A percentile compares a stretch with the other conserved stretches of the same genome.
Evolutionary conservation across 1,140 invertebrate genomes (phyloP).

Genomic region (Drosophila nannoptera): DNA sequence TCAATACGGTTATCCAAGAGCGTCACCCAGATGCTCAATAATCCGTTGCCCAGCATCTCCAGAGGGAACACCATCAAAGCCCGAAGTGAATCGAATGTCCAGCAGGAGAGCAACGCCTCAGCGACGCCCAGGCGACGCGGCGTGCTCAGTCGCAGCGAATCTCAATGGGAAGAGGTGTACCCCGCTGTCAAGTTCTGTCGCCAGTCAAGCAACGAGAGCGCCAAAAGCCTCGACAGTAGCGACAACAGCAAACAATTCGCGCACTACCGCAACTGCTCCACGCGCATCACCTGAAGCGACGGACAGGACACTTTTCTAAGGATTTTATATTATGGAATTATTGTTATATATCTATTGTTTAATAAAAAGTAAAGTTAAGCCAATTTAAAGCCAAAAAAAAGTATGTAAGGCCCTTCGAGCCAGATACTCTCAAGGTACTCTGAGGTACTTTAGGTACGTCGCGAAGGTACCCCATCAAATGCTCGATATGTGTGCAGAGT

Average conservation of each 20-base stretch:
- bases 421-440: too few relatives aligned
- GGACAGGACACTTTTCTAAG: neutral
- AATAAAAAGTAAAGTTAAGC: neutral
- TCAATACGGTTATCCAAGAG: conserved; percentile 72
- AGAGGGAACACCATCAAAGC: conserved; percentile 12
- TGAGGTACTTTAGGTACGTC: too few relatives aligned
- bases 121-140: conserved; percentile 52
- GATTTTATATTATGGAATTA: conserved; percentile 4
- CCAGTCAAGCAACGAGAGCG: conserved; percentile 52
- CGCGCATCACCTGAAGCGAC: conserved; percentile 58
- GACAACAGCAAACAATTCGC: conserved; percentile 46
- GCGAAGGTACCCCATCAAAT: too few relatives aligned
- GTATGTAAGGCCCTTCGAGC: too few relatives aligned
- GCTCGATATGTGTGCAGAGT: too few relatives aligned
- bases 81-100: conserved; percentile 11
- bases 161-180: conserved; percentile 75
- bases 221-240: conserved; percentile 36
- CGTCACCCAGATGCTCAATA: conserved; percentile 75
- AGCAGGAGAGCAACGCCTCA: conserved; percentile 47
- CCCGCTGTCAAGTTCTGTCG: conserved; percentile 58
- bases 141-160: conserved; percentile 68
- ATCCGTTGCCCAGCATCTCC: conserved; percentile 56
- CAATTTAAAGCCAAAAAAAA: too few relatives aligned
- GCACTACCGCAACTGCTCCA: conserved; percentile 74
- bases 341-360: neutral